Percentiles rank a stretch among this genome's conserved stretches.
Conservation (phyloP, 2,888 invertebrate genomes). For the Tenthredo livida region DNA sequence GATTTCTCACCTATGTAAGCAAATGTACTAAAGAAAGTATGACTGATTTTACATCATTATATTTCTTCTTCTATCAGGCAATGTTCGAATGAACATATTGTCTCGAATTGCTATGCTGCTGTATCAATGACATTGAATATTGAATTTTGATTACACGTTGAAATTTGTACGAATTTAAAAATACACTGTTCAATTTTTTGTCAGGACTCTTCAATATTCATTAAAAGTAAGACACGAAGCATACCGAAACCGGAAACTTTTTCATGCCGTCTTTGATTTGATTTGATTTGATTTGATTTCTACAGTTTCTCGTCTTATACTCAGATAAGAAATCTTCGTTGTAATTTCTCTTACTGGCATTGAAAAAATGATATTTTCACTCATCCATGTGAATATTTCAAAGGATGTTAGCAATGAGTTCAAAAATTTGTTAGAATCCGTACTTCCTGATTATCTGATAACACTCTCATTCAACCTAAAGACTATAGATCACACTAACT, state of each 20-base stretch:
- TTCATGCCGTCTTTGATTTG: no score
- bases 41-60: no score
- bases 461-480: neutral
- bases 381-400: no score
- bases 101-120: neutral
- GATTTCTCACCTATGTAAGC: neutral
- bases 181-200: no score
- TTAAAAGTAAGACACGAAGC: neutral
- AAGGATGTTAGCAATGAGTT: neutral
- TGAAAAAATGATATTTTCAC: no score
- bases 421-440: neutral
- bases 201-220: no score
- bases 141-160: neutral
- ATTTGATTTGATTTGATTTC: no score
- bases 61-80: no score
- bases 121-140: neutral
- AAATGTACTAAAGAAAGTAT: neutral
- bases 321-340: no score
- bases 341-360: no score
- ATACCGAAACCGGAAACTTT: neutral
- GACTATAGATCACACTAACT: neutral
- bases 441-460: neutral
- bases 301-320: no score
- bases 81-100: neutral
- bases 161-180: neutral